Evolutionary conservation across 2,888 invertebrate genomes (phyloP), one percentile per base, ranked within the genome.

Genomic region (Unio pictorum): DNA sequence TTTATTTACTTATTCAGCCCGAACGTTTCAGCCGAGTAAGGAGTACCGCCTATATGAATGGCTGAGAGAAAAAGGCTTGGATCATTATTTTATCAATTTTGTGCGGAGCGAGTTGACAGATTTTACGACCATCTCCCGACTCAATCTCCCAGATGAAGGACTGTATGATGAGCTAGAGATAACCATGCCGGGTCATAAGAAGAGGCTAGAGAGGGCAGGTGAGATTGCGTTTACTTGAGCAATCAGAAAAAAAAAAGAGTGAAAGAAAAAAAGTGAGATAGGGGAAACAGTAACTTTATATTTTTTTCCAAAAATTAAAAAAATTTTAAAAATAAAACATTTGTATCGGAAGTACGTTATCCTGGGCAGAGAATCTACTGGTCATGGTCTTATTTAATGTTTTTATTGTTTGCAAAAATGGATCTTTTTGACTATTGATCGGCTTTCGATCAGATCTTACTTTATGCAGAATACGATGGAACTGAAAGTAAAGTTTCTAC

Each of bases 81-180:
- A 83, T n/a, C 80, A 86, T 68, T 88, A 88, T 75, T 84, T 78
- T 64, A 79, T 84, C 55, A 80, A 82, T 60, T 87, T 88, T 69
- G 63, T 86, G 3, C 79, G 82, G 58, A 84, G 86, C 62, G 86
- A 85, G 30, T 72, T 82, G 5, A 72, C 74, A 15, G 81, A 83
- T 61, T 73, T 88, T 3, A 69, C 75, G 3, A 75, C 80, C 30
- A 74, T 88, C 17, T 75, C 73, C 2, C 70, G 79, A 20, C 78
- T 88, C 17, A 75, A 83, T n/a, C 79, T 86, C 3, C 85, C 85
- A 3, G 82, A 85, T 65, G 84, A 82, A n/a, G 74, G 83, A 4
- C 65, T 87, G 7, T 88, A 84, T 68, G 85, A 86, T 68, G 86
- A 87, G 62, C 75, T 88, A 45, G 88, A 88, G 71, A 87, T 88